Base-by-base conservation (phyloP, 2,113 vertebrate species). In the Pavo muticus region DNA sequence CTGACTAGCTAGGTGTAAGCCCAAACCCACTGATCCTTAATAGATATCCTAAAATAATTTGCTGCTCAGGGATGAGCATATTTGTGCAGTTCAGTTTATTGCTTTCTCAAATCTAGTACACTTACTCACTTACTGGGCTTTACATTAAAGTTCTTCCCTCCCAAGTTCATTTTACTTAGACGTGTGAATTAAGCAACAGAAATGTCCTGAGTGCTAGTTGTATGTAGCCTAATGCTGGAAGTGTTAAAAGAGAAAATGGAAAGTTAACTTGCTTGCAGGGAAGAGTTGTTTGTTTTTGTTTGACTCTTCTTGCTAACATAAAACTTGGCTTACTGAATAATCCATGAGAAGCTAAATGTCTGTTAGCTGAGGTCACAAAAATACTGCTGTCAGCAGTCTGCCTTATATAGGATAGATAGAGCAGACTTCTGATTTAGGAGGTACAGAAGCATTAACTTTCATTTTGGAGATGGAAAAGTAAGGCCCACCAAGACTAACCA, bases 301-400 rank as follows among this genome's bases (percentile, higher is more conserved):
- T 90, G 64, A 47, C 45, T 86, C 42, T 25, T 60, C 35, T 57
- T 54, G 29, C 15, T 19, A 63, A 45, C 30, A 45, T 74, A 64
- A 86, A 94, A 84, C 60, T 75, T 89, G 21, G 12, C 45, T 90
- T 11, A 5, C 50, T 93, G 79, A 86, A 90, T 95, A 88, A 93
- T 93, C 83, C 64, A 47, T 71, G 60, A 91, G 86, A 76, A 94
- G 72, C 32, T 81, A 80, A 90, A 59, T 60, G 45, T 73, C 54
- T 96, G 79, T 56, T 9, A 84, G 18, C 4, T 59, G 45, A 84
- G 79, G 82, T 91, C 75, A 77, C 68, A 73, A 4, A 87, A 91
- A 45, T 37, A 60, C 40, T 63, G 18, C 64, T 88, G 25, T 39
- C 75, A 78, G 54, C 70, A 81, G 27, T 39, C 69, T 84, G 48